Evolutionary conservation across 2,797 vertebrate species (phyloP), one percentile per base, ranked within the genome.

Genomic region (Onychomys leucogaster): DNA sequence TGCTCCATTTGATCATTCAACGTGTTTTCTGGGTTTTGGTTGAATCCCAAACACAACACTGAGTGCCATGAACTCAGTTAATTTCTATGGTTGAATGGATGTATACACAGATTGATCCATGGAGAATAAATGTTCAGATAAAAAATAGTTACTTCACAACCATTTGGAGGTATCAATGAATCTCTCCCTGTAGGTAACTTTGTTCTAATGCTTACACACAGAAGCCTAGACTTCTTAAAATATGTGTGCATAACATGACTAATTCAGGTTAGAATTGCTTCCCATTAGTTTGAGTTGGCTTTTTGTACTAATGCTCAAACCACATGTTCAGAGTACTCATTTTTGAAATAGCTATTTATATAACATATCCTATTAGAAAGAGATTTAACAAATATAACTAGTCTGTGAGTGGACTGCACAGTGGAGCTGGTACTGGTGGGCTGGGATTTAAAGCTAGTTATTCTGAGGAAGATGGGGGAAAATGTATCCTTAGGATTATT

Each of bases 261-360:
- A 57, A 83, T 76, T 96, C 29, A 80, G 37, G 34, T 55, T 46
- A 37, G 34, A 91, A 6, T 55, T 63, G 8, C 95, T 80, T 63
- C 34, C 9, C 75, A 16, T 90, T 82, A 59, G 21, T 76, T 80
- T 86, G 86, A 92, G 37, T 25, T 89, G 19, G 8, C 85, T 95
- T 96, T 89, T 23, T 92, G 59, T 71, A 55, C 57, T 55, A 90
- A 17, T 55, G 9, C 59, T 91, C 16, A 71, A 71, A 63, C n/a
- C 32, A 17, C 41, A 41, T 61, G 19, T 19, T 19, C 29, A 81
- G 87, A 43, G 88, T 32, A n/a, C 52, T 89, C 76, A 46, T 76
- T 86, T 89, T n/a, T 69, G 49, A 85, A 95, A 89, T 14, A 89
- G 8, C 91, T 78, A 32, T 61, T 80, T 92, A 73, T 13, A 41